Evolutionary conservation across 2,113 vertebrate genomes (phyloP), one percentile per base, ranked within the genome.

Genomic region (Irena cyanogastra): DNA sequence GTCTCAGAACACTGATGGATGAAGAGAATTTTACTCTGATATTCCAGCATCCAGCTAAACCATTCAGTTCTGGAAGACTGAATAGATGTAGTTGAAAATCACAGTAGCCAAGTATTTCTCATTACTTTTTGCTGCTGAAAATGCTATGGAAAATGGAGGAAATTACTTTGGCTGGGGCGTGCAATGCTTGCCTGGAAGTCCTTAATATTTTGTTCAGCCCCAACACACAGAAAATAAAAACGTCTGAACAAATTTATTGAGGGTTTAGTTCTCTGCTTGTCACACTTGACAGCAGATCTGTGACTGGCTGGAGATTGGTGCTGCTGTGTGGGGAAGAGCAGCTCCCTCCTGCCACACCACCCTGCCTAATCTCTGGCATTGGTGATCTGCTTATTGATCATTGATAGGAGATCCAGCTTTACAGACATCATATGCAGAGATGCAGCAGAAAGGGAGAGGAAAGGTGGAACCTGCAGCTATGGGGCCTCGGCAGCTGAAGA

Each of bases 131-230:
- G 54, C 54, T 30, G 42, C 59, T 91, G 82, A 80, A 95, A 85
- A 69, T 42, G 19, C 52, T 33, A 13, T 16, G 50, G 63, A 83
- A 87, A 95, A 79, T 1, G 10, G n/a, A 87, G 57, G 47, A 90
- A 95, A 94, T 83, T 35, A 63, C 74, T 94, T 83, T 90, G 89
- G 54, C 90, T 90, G 59, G 27, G 11, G 56, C 35, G 76, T 1
- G 5, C 1, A 0, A 35, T 19, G 28, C 54, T 69, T 80, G 63
- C 71, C 59, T 70, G 6, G 24, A 72, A 77, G 78, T 77, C 75
- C 33, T 65, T 31, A 85, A 83, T 77, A 22, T 93, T 94, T 87
- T 91, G 77, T 91, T 95, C 94, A 70, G 53, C 82, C 50, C 16
- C 70, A 79, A 45, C 27, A 65, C 26, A 72, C 74, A 89, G 41